Base-by-base conservation (phyloP, 2,113 vertebrate genomes). In the Chaetops frenatus region DNA sequence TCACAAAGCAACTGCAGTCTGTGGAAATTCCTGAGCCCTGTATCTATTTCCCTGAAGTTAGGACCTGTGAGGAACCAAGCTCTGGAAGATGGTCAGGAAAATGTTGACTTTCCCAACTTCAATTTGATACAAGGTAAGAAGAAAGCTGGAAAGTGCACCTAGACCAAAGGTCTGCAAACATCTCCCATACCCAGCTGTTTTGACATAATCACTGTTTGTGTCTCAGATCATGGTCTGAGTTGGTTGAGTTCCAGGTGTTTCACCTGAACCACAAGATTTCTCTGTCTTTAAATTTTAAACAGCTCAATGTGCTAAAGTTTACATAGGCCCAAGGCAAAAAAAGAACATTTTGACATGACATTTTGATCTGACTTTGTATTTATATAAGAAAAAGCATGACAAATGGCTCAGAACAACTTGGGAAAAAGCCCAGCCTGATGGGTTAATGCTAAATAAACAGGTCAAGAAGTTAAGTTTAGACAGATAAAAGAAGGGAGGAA, bases 361-460 rank as follows among this genome's bases (percentile, higher is more conserved):
- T 91, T 96, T 89, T 84, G 72, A 91, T 87, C 57, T 38, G 35
- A 66, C 31, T 92, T 70, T 23, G 16, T 81, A 86, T 94, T 93
- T 95, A 66, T 71, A 92, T 15, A 91, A 71, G 56, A 94, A 74
- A 93, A 95, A 91, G 42, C 51, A 66, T 64, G 67, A 60, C 76
- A 96, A 86, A 81, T 84, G 64, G 82, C 71, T 88, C 47, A 60
- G 60, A 92, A 88, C 38, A 83, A 83, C 72, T 81, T 88, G 56
- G 25, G 85, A 0, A 15, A 94, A 88, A 86, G 35, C 29, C 42
- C 67, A 78, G 56, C 25, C 42, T 81, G 47, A 78, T 44, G 24
- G 29, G 40, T 70, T 90, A 73, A 86, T 38, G 27, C 18, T 77
- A 78, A 90, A 81, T 51, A 73, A 92, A 90, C 27, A 62, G 38